phyloP scores from a whole-genome alignment of 1,140 invertebrate genomes.

The Leucophenga varia region DNA sequence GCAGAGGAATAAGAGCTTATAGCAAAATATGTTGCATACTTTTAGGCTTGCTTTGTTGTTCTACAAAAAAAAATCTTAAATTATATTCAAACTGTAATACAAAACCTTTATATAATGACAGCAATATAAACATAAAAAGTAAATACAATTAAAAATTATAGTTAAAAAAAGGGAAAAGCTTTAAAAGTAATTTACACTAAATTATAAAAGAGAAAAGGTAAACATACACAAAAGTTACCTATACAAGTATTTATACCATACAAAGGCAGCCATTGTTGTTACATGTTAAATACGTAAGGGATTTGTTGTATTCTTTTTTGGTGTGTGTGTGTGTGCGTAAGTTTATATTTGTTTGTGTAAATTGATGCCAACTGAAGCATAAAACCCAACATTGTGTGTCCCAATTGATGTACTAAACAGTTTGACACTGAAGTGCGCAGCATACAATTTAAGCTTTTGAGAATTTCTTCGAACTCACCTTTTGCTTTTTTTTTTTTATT shows the following conservation, averaged over 20 bases:
- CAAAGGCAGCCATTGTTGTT: too few species aligned
- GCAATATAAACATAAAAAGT: conserved; percentile 29
- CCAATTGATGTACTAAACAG: conserved; percentile 14
- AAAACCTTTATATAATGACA: too few species aligned
- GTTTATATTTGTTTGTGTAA: conserved; percentile 5
- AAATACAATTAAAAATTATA: conserved; percentile 47
- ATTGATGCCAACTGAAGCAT: conserved; percentile 18
- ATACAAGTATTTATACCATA: too few species aligned
- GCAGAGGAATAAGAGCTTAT: too few species aligned
- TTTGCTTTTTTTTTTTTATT: conserved; percentile 3
- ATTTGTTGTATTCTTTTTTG: conserved; percentile 6
- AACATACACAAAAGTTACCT: conserved; percentile 42
- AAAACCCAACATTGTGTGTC: conserved; percentile 17
- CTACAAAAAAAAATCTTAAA: too few species aligned
- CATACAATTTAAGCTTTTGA: too few species aligned
- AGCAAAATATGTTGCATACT: too few species aligned
- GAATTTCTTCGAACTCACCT: too few species aligned
- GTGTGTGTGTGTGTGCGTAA: conserved; percentile 9
- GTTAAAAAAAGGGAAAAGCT: conserved; percentile 17
- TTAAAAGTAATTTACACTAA: conserved; percentile 47
- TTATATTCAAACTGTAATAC: too few species aligned
- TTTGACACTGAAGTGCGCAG: conserved; percentile 5
- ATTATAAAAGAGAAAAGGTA: too few species aligned
- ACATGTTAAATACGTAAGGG: neutral
- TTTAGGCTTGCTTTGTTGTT: too few species aligned